Percentiles rank a stretch among this genome's conserved stretches.
Conservation (phyloP, 2,888 invertebrate species). For the Drosophila aldrichi region DNA sequence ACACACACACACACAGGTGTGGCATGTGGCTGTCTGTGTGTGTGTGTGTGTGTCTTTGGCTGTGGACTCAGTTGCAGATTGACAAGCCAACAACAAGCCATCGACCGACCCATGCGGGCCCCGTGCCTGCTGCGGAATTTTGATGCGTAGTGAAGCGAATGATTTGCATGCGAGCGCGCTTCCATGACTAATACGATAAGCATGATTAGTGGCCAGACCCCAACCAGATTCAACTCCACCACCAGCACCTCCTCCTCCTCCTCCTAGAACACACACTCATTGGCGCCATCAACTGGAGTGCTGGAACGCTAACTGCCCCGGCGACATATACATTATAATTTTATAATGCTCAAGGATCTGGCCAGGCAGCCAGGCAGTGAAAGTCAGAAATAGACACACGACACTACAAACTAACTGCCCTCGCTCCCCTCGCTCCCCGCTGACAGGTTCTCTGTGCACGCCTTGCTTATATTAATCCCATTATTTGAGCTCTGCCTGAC, state of each 20-base stretch:
- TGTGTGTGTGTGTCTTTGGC: conserved; percentile 26
- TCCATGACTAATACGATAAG: conserved; percentile 80
- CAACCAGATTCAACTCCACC: background rate
- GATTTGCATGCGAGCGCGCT: conserved; percentile 75
- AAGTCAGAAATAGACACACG: conserved; percentile 39
- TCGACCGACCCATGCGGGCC: conserved; percentile 52
- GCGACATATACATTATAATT: conserved; percentile 73
- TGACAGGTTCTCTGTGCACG: conserved; percentile 28
- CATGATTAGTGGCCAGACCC: conserved; percentile 71
- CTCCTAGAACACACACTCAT: conserved; percentile 41
- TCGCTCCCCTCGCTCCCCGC: background rate
- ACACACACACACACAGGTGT: conserved; percentile 34
- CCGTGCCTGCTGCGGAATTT: conserved; percentile 63
- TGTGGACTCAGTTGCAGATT: conserved; percentile 61
- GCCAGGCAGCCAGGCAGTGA: conserved; percentile 35
- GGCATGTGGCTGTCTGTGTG: conserved; percentile 23
- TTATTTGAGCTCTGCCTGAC: conserved; percentile 48
- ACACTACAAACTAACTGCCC: conserved; percentile 6
- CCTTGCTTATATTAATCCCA: conserved; percentile 50
- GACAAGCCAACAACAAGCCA: conserved; percentile 57
- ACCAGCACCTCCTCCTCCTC: background rate
- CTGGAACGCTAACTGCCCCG: conserved; percentile 57
- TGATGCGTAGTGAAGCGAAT: conserved; percentile 74
- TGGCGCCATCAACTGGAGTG: conserved; percentile 61
- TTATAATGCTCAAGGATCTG: conserved; percentile 37